phyloP scores from a whole-genome alignment of 2,888 invertebrate genomes.

The Frankliniella intonsa region DNA sequence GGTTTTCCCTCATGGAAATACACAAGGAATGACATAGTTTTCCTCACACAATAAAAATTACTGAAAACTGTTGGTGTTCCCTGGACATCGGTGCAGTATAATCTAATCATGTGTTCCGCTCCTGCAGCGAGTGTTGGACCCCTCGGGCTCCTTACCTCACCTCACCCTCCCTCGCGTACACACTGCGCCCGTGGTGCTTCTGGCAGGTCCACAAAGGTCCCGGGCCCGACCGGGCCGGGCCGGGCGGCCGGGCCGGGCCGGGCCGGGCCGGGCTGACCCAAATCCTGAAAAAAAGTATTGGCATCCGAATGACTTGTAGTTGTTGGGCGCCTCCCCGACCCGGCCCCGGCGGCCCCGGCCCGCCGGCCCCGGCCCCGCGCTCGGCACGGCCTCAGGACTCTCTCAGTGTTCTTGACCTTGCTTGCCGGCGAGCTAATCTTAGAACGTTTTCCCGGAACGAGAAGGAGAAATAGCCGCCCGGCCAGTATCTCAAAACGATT shows the following conservation, averaged over 20 bases:
- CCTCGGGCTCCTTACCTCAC: neutral
- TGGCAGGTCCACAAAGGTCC: constrained; percentile 8
- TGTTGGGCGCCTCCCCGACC: neutral
- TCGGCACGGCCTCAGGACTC: too few species aligned
- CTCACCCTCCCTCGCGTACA: neutral
- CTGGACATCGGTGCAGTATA: neutral
- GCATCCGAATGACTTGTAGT: constrained; percentile 10
- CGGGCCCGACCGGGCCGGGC: neutral
- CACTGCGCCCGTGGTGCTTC: neutral
- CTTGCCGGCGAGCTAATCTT: too few species aligned
- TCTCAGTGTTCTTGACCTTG: too few species aligned
- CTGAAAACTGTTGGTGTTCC: too few species aligned
- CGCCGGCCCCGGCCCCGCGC: too few species aligned
- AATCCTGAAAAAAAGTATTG: neutral
- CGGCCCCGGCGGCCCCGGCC: too few species aligned
- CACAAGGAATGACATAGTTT: too few species aligned
- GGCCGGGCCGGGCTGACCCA: neutral
- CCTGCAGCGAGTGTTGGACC: neutral
- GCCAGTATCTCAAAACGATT: too few species aligned
- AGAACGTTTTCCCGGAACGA: too few species aligned
- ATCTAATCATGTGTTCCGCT: neutral
- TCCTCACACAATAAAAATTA: too few species aligned
- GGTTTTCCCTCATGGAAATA: too few species aligned
- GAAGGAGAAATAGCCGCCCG: too few species aligned
- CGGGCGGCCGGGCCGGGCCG: neutral